These are phyloP conservation scores for Kryptopterus vitreolus DNA, from an alignment of 2,797 vertebrate species.

Conservation along the genomic window DNA sequence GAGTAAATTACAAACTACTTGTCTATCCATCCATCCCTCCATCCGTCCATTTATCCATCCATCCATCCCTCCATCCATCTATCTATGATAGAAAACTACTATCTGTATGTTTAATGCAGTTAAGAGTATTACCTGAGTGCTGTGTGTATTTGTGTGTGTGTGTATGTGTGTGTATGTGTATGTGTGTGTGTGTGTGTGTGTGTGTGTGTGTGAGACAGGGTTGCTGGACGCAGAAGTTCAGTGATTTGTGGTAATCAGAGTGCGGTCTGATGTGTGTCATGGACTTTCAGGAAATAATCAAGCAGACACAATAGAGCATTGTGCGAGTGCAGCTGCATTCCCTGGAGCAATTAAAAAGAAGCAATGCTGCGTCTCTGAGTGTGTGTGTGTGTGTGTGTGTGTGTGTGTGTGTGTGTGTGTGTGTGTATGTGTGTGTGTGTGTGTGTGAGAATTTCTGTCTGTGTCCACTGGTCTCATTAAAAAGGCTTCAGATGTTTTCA, in stretches of 20 bases:
- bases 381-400: conserved; percentile 19
- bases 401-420: conserved; percentile 1
- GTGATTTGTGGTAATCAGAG: conserved; percentile 14
- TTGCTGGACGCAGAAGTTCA: background rate
- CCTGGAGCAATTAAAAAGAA: conserved; percentile 25
- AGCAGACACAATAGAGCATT: conserved; percentile 10
- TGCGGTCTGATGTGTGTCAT: conserved; percentile 1
- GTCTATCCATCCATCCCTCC: background rate
- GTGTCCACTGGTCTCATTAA: conserved; percentile 21
- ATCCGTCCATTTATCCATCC: background rate
- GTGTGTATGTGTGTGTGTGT: no score
- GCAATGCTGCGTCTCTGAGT: conserved; percentile 16
- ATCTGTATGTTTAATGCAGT: no score
- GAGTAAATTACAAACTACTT: no score
- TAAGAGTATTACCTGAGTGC: background rate
- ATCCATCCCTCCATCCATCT: background rate
- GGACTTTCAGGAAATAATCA: background rate
- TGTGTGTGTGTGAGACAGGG: background rate
- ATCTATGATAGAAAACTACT: no score
- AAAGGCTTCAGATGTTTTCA: conserved; percentile 43
- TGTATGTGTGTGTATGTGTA: no score
- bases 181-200: background rate
- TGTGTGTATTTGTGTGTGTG: no score
- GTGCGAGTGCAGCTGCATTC: conserved; percentile 2
- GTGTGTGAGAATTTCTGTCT: background rate